Base-by-base conservation (phyloP, 2,113 vertebrate genomes). In the Nycticebus coucang region DNA sequence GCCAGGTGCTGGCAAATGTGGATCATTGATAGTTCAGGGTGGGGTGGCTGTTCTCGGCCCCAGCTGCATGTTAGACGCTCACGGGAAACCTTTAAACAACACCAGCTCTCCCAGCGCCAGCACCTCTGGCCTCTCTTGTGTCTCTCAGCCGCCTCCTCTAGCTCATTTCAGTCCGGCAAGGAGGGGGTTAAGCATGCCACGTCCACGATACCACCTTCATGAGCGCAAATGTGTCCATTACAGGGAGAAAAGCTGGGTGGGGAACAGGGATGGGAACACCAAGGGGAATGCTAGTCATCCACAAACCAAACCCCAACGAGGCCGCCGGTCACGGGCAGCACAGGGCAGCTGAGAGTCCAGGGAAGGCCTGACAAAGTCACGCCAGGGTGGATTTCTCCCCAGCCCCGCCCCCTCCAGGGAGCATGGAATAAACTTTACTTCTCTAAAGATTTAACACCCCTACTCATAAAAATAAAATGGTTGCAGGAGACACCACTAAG, bases 251-350 rank as follows among this genome's bases (percentile, higher is more conserved):
- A 17, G 8, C 11, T 11, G 4, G 1, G 30, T 22, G 30, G 14
- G 33, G 22, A 24, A 5, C n/a, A 2, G 13, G 9, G 26, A 15
- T 0, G n/a, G 53, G 33, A 24, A 21, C 7, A 45, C 57, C 26
- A 7, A 17, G 5, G n/a, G 74, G 74, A 10, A 21, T 5, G 5
- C 4, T 50, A 55, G 15, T 6, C 35, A 2, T 33, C 22, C 15
- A 55, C 30, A 59, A 53, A 10, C 8, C 28, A 2, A 14, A 5
- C 6, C 57, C 57, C 53, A 33, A 1, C 0, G 0, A 0, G 24
- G 4, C 14, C 3, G 0, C 19, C 22, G 18, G 14, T 71, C 33
- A 0, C 0, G 8, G 2, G 2, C 24, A 5, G 26, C 53, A 2
- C 13, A 18, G 12, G 35, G n/a, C 24, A 18, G 50, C 11, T 4